Conservation (phyloP, 2,888 invertebrate species). For the Xylota segnis region DNA sequence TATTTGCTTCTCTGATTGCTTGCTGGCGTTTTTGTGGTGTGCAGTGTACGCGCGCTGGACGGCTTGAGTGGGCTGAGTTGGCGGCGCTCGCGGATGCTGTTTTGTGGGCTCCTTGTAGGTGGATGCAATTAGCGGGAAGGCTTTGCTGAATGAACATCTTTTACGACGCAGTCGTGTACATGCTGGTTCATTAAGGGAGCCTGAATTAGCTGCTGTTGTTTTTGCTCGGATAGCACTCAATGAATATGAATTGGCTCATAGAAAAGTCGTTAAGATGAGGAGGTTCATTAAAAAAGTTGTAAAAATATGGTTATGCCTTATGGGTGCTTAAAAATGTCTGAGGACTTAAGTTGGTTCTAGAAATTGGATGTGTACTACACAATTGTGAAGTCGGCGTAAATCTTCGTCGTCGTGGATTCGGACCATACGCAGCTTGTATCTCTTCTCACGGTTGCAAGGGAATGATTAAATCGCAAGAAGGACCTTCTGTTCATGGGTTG, state of each 20-base stretch:
- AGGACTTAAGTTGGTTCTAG: not conserved
- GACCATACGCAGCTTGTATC: too few relatives aligned
- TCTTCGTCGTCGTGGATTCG: too few relatives aligned
- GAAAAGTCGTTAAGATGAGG: slow-evolving; percentile 20
- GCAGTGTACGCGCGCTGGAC: not conserved
- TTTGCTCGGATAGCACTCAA: slow-evolving; percentile 45
- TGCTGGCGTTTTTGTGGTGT: slow-evolving; percentile 42
- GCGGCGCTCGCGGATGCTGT: slow-evolving; percentile 13
- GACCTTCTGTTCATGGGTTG: too few relatives aligned
- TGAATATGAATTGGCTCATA: slow-evolving; percentile 49
- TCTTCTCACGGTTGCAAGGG: too few relatives aligned
- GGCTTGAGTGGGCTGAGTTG: slow-evolving; percentile 13
- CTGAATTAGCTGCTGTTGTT: slow-evolving; percentile 19
- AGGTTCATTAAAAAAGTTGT: slow-evolving; percentile 45
- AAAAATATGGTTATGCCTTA: not conserved
- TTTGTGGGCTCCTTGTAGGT: slow-evolving; percentile 50
- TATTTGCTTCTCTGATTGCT: slow-evolving; percentile 76
- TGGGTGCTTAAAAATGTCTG: not conserved
- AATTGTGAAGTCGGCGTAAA: too few relatives aligned
- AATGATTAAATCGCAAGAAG: too few relatives aligned
- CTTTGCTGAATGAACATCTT: slow-evolving; percentile 30
- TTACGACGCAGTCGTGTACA: slow-evolving; percentile 40
- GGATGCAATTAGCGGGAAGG: slow-evolving; percentile 69
- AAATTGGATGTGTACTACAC: too few relatives aligned
- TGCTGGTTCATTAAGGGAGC: slow-evolving; percentile 40